A percentile compares a stretch with the other conserved stretches of the same genome.
Evolutionary conservation across 2,888 invertebrate genomes (phyloP).

Genomic region (Drosophila vallismaia): DNA sequence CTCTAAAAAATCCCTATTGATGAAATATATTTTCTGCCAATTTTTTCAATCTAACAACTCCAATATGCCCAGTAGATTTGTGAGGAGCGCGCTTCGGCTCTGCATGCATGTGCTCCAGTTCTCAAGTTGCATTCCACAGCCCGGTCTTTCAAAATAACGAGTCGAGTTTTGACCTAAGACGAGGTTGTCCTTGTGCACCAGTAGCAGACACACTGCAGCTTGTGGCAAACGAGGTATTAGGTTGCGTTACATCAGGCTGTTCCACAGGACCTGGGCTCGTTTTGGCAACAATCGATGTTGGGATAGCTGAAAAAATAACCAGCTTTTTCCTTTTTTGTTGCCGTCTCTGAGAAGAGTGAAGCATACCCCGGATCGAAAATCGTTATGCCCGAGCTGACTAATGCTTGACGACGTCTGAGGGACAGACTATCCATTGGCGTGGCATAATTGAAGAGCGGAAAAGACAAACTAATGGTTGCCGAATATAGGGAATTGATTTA

Average conservation of each 20-base stretch:
- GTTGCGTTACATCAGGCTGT: slow-evolving; percentile 36
- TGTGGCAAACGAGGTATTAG: slow-evolving; percentile 35
- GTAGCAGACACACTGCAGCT: slow-evolving; percentile 2
- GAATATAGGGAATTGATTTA: not conserved
- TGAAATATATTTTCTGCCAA: not conserved
- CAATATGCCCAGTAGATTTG: not conserved
- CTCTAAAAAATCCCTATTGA: not conserved
- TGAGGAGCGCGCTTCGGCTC: not conserved
- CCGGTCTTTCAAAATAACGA: slow-evolving; percentile 56
- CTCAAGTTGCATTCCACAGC: slow-evolving; percentile 21
- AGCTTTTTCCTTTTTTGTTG: slow-evolving; percentile 16
- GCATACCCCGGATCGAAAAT: slow-evolving; percentile 10
- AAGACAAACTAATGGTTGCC: slow-evolving; percentile 56
- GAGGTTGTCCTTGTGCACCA: slow-evolving; percentile 13
- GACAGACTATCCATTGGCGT: slow-evolving; percentile 52
- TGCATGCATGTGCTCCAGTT: slow-evolving; percentile 1
- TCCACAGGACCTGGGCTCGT: slow-evolving; percentile 4
- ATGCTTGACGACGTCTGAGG: slow-evolving; percentile 46
- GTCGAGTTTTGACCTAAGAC: slow-evolving; percentile 43
- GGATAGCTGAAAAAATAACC: slow-evolving; percentile 6
- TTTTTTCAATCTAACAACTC: not conserved
- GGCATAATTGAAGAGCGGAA: slow-evolving; percentile 72
- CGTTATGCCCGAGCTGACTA: slow-evolving; percentile 64
- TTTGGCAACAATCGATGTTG: slow-evolving; percentile 47
- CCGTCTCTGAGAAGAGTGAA: slow-evolving; percentile 4